Conservation (phyloP, 2,797 vertebrate genomes). For the Merluccius polli region DNA sequence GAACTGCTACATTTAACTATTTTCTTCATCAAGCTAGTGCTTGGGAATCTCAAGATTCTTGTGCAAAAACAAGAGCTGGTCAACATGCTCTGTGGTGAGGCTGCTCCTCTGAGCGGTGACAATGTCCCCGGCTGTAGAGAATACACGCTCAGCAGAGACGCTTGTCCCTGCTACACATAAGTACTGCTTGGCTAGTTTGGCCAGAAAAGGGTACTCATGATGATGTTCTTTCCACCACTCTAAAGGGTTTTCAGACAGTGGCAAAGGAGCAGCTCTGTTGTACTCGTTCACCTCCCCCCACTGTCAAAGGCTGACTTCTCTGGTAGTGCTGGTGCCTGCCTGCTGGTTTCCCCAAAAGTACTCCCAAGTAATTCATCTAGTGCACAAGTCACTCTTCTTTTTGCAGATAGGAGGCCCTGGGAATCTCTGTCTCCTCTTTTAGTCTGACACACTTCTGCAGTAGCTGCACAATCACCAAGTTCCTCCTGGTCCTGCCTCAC, state of each 20-base stretch:
- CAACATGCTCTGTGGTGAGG: background rate
- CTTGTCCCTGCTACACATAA: constrained; percentile 11
- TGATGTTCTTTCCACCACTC: constrained; percentile 17
- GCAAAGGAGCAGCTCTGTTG: constrained; percentile 8
- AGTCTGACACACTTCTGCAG: too few relatives aligned
- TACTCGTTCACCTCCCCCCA: constrained; percentile 2
- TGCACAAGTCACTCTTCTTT: constrained; percentile 9
- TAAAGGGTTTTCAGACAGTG: background rate
- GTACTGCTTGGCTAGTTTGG: constrained; percentile 10
- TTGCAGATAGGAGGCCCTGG: constrained; percentile 8
- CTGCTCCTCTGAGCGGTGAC: background rate
- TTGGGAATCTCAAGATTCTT: too few relatives aligned
- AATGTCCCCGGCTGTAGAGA: background rate
- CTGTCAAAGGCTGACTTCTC: too few relatives aligned
- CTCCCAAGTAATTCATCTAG: background rate
- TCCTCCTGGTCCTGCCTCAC: too few relatives aligned
- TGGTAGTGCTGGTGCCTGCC: background rate
- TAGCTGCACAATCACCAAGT: too few relatives aligned
- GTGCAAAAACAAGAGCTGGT: background rate
- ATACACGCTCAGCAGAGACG: background rate
- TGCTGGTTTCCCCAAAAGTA: background rate
- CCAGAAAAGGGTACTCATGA: constrained; percentile 15
- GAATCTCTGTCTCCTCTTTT: background rate
- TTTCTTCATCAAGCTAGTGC: too few relatives aligned
- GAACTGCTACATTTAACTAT: too few relatives aligned